Evolutionary conservation across 2,888 invertebrate genomes (phyloP).

Genomic region (Lepidocyrtoides sp.): DNA sequence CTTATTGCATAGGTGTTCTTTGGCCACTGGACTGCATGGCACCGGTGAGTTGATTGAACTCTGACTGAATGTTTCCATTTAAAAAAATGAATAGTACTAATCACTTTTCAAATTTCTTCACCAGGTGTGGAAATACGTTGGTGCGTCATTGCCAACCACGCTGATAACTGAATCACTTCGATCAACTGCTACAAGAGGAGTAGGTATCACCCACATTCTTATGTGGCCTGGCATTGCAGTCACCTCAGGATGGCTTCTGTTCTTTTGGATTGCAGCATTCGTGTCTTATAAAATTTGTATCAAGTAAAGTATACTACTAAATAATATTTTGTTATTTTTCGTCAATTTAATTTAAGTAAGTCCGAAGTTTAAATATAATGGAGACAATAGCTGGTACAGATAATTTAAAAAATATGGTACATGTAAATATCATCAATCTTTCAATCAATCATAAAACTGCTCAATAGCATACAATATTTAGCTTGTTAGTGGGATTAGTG

Average conservation of each 20-base stretch:
- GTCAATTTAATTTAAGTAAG: no score
- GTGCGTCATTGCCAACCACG: slow-evolving; percentile 50
- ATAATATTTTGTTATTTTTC: background rate
- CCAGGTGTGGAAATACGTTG: slow-evolving; percentile 49
- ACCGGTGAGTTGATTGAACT: slow-evolving; percentile 34
- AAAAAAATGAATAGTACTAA: background rate
- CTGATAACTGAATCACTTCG: slow-evolving; percentile 54
- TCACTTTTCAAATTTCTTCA: background rate
- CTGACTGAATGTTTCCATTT: no score
- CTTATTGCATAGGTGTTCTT: slow-evolving; percentile 28
- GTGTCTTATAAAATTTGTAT: slow-evolving; percentile 55
- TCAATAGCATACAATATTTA: no score
- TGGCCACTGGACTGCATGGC: slow-evolving; percentile 70
- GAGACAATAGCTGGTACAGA: background rate
- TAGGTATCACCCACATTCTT: slow-evolving; percentile 53
- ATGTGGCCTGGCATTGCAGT: slow-evolving; percentile 65
- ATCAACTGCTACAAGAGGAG: slow-evolving; percentile 53
- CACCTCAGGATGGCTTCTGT: slow-evolving; percentile 50
- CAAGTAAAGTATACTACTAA: background rate
- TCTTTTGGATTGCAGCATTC: slow-evolving; percentile 49
- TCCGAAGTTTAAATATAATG: no score
- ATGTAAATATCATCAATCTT: background rate
- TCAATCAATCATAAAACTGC: no score
- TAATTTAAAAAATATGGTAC: background rate
- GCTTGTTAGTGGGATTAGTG: no score